Percentiles rank a stretch among this genome's conserved stretches.
Conservation (phyloP, 2,888 invertebrate species). For the Erebia palarica region DNA sequence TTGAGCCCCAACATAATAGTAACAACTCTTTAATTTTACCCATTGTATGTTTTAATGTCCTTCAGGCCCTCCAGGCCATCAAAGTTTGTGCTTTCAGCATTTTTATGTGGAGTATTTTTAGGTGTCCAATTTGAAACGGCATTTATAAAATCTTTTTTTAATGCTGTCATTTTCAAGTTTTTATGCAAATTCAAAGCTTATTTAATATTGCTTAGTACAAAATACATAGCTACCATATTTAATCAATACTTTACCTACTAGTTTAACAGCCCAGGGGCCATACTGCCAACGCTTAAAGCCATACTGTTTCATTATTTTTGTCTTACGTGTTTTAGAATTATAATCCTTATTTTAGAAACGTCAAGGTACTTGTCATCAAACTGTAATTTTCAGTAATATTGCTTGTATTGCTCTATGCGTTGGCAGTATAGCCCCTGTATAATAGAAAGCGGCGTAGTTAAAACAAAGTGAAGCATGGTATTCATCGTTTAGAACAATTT, state of each 20-base stretch:
- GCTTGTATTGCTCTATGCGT: background rate
- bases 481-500: background rate
- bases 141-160: background rate
- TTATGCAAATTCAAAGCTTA: too few species aligned
- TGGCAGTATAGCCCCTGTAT: background rate
- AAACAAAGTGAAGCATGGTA: background rate
- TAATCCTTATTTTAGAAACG: too few species aligned
- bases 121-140: background rate
- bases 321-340: too few species aligned
- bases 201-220: too few species aligned
- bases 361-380: too few species aligned
- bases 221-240: too few species aligned
- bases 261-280: background rate
- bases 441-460: background rate
- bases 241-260: background rate
- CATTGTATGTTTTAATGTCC: constrained; percentile 33
- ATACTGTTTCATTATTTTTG: too few species aligned
- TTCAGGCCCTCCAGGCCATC: constrained; percentile 21
- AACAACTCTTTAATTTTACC: constrained; percentile 38
- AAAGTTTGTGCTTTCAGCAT: constrained; percentile 5
- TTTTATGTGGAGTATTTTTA: background rate
- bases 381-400: too few species aligned
- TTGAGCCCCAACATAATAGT: constrained; percentile 47
- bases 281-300: too few species aligned
- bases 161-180: too few species aligned